A percentile compares a stretch with the other conserved stretches of the same genome.
phyloP scores from a whole-genome alignment of 2,113 vertebrate genomes.

The Forbesichthys papilliferus region DNA sequence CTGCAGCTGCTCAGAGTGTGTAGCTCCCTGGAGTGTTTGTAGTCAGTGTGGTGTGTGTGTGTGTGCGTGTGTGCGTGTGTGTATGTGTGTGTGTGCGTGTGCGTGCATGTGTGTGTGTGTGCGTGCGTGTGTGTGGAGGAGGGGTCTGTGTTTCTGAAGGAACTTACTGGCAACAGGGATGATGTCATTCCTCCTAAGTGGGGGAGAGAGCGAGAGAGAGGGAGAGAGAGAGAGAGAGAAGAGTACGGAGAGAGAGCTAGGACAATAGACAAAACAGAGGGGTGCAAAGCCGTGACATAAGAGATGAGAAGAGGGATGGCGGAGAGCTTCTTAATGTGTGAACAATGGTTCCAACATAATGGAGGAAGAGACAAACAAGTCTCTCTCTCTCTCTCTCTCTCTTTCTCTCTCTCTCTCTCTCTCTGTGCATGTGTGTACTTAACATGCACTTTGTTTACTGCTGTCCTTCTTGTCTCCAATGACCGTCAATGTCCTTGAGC shows the following conservation, averaged over 20 bases:
- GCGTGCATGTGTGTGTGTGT: too few species aligned
- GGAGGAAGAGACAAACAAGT: conserved; percentile 12
- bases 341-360: conserved; percentile 55
- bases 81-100: neutral
- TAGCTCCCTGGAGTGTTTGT: neutral
- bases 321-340: conserved; percentile 41
- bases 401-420: too few species aligned
- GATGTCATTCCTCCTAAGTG: conserved; percentile 63
- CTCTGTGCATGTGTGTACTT: neutral
- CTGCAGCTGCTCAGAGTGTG: neutral
- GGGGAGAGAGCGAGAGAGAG: conserved; percentile 20
- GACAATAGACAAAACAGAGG: conserved; percentile 59
- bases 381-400: too few species aligned
- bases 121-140: conserved; percentile 9
- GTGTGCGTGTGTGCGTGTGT: neutral
- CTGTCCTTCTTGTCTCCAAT: too few species aligned
- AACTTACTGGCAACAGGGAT: conserved; percentile 69
- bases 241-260: conserved; percentile 25
- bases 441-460: neutral
- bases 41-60: neutral
- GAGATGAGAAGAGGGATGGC: conserved; percentile 31
- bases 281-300: conserved; percentile 62
- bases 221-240: conserved; percentile 30
- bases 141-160: conserved; percentile 3
- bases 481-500: neutral